Base-by-base conservation (phyloP, 2,888 invertebrate genomes). In the Agrypnus murinus region DNA sequence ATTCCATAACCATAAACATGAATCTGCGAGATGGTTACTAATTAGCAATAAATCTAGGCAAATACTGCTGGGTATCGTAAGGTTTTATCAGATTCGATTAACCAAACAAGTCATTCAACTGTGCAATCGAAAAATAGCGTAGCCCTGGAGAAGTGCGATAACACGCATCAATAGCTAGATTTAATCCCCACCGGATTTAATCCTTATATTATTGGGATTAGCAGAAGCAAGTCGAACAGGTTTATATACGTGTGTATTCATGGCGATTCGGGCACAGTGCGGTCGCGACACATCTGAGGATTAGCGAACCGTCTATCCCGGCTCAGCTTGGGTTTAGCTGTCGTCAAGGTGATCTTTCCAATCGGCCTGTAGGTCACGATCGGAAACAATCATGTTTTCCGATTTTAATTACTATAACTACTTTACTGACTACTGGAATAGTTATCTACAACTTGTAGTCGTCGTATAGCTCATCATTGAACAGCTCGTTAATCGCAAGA, bases 251-350 rank as follows among this genome's bases (percentile, higher is more conserved):
- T 83, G 81, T 81, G 84, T 84, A 83, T 84, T 65, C 59, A 84
- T 87, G 87, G 87, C 87, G 48, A 63, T 63, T 63, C 55, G 32
- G 50, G 38, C 86, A 87, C 86, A 89, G 90, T 88, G 90, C 89
- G 87, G 88, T 80, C 81, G 88, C 89, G 87, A 89, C 90, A 89
- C 88, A 89, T 89, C 89, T 88, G 83, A 87, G 89, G 90, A 90
- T 90, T 90, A 90, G 88, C 87, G 86, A 86, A 87, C 88, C 87
- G 80, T 81, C 82, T 82, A 83, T 83, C 82, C 82, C 71, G 77
- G 80, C 80, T 82, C 78, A 81, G 77, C 75, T 76, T 74, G 76
- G 77, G 77, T 79, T 80, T 81, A 80, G 75, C 76, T 79, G 81
- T 81, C 81, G 78, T 75, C 80, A 81, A 82, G 81, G 81, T 82